These are phyloP conservation scores for Allophyes oxyacanthae DNA, from an alignment of 2,888 invertebrate species.

Conservation along the genomic window DNA sequence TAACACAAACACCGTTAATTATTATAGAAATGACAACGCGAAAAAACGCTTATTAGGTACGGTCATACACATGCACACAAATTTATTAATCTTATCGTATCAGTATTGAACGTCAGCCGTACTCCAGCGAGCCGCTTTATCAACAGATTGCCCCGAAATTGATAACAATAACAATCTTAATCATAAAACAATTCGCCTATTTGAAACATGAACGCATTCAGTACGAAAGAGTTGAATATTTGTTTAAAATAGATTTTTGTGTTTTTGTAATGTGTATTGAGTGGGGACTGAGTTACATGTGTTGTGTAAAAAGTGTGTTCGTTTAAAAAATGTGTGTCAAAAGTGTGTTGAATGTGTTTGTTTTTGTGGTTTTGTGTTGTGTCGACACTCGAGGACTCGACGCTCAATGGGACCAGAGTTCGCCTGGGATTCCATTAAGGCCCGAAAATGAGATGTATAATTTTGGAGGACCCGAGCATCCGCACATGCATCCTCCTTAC, in stretches of 20 bases:
- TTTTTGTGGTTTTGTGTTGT: slow-evolving; percentile 38
- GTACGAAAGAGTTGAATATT: not conserved
- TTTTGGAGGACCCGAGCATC: not conserved
- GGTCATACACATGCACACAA: slow-evolving; percentile 10
- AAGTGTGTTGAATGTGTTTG: slow-evolving; percentile 27
- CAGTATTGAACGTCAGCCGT: slow-evolving; percentile 57
- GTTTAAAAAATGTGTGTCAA: slow-evolving; percentile 31
- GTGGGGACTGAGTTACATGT: slow-evolving; percentile 2
- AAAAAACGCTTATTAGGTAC: slow-evolving; percentile 22
- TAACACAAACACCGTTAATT: too few species aligned
- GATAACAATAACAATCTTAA: slow-evolving; percentile 65
- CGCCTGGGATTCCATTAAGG: not conserved
- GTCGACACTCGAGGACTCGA: not conserved
- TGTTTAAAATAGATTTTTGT: slow-evolving; percentile 5
- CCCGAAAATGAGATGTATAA: not conserved
- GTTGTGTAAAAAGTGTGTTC: not conserved
- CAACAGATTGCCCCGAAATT: slow-evolving; percentile 64
- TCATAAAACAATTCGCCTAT: slow-evolving; percentile 60
- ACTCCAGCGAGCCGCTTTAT: slow-evolving; percentile 61
- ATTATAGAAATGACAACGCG: too few species aligned
- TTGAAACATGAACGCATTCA: slow-evolving; percentile 19
- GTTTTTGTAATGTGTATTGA: not conserved
- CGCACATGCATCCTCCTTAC: slow-evolving; percentile 2
- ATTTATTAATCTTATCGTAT: slow-evolving; percentile 53
- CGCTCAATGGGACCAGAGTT: slow-evolving; percentile 5